Evolutionary conservation across 1,140 invertebrate genomes (phyloP), one percentile per base, ranked within the genome.

Genomic region (Stenopsyche tienmushanensis): DNA sequence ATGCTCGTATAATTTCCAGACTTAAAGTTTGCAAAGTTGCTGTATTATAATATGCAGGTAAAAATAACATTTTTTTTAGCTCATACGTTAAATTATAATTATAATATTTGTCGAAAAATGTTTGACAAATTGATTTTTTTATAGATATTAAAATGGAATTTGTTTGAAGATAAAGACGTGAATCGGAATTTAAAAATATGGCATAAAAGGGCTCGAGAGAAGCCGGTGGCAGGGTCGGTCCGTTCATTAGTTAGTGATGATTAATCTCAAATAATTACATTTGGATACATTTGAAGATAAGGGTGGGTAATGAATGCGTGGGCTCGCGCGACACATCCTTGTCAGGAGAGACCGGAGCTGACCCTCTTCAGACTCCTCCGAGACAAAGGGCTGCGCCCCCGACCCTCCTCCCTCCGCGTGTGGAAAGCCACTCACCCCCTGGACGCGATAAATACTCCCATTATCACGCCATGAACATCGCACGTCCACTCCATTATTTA

Each of bases 291-390:
- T 20, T 34, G 41, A 13, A 53, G 39, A 52, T 67, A 64, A 64
- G 54, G 55, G 49, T 60, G 62, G 49, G 45, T 70, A 70, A 70
- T 70, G 62, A 66, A 70, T 70, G 67, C 67, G 49, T 39, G 39
- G 54, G 8, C 54, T 59, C 44, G 64, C 49, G 54, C 64, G 62
- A 54, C 60, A 64, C 64, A 70, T 70, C 67, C 67, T 70, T 65
- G 62, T 70, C 67, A 70, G 50, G 42, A 23, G 26, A 59, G 24
- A 13, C 42, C 42, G 15, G 58, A 34, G 53, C 53, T 60, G 63
- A 70, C 67, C 67, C 67, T 70, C 45, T 58, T 70, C 67, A 70
- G 64, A n/a, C 25, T 18, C 62, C 26, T 34, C 42, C 39, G n/a
- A n/a, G n/a, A n/a, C 18, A 25, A 47, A 18, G 44, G 20, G 2